Base-by-base conservation (phyloP, 2,113 vertebrate genomes). In the Pelecanus crispus region DNA sequence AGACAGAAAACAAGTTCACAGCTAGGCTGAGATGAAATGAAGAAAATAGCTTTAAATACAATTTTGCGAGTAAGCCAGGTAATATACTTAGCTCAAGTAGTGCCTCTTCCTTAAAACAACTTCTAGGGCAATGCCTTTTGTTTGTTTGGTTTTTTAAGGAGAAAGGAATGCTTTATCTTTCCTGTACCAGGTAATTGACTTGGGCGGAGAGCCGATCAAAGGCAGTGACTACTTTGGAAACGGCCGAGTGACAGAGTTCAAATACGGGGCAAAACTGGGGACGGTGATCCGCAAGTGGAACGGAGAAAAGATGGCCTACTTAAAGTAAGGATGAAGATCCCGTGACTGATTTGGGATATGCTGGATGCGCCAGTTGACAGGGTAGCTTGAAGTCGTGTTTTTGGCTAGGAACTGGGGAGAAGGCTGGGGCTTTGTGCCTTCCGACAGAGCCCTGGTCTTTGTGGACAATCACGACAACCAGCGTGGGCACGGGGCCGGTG, bases 401-500 rank as follows among this genome's bases (percentile, higher is more conserved):
- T 70, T 22, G n/a, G 40, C 28, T 94, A 99, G 99, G 97, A 99
- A 96, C 97, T 99, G 99, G 99, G 99, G 99, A 97, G 99, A 99
- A 96, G 99, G 98, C 29, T 99, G 99, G 99, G 98, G 98, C 61
- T 98, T 99, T 59, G 95, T 99, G 98, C 93, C 99, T 24, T 94
- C 98, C 0, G 97, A 98, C 70, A 98, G 98, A 94, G 99, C 99
- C 6, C n/a, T 99, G 34, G 99, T 99, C 34, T 99, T 99, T 95
- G 96, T 99, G 90, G 99, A 99, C 80, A 99, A 99, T 73, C 99
- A 99, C 1, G 99, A 99, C 98, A 99, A 99, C 90, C 99, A 99
- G 95, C 98, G 99, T 68, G 99, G 99, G 1, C 98, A 99, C 1
- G 99, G 99, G 40, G 99, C 99, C 0, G 99, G 99, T 4, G 99